Conservation (phyloP, 2,888 invertebrate species). For the Noctua janthina region DNA sequence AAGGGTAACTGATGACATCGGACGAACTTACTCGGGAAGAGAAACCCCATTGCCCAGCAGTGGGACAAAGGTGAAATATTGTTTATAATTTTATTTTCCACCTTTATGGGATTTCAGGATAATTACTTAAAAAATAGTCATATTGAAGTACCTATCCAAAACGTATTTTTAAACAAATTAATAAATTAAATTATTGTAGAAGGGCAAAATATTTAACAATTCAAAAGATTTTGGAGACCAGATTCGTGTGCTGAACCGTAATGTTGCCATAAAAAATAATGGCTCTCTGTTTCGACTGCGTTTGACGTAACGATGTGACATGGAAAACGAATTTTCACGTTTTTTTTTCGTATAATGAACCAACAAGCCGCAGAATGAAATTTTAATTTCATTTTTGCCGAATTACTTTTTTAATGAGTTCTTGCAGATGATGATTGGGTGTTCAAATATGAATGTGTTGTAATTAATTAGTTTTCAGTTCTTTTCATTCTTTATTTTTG, state of each 20-base stretch:
- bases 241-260: constrained; percentile 65
- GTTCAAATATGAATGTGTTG: constrained; percentile 52
- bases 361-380: constrained; percentile 54
- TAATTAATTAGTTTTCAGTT: constrained; percentile 7
- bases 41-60: not conserved
- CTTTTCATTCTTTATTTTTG: not conserved
- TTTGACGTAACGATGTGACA: constrained; percentile 73
- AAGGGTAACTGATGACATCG: not conserved
- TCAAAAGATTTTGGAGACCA: constrained; percentile 40
- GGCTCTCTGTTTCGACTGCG: constrained; percentile 70
- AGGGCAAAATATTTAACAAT: constrained; percentile 10
- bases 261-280: constrained; percentile 72
- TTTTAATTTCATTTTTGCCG: constrained; percentile 63
- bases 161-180: not conserved
- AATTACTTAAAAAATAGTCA: not conserved
- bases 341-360: constrained; percentile 61
- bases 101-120: not conserved
- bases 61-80: not conserved
- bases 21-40: too few relatives aligned
- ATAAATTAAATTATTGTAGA: not conserved
- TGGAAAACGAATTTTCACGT: constrained; percentile 69
- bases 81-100: not conserved
- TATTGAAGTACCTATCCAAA: not conserved
- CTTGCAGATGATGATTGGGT: constrained; percentile 59
- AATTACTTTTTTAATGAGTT: constrained; percentile 66